Evolutionary conservation across 2,113 vertebrate genomes (phyloP), one percentile per base, ranked within the genome.

Genomic region (Dascyllus trimaculatus): DNA sequence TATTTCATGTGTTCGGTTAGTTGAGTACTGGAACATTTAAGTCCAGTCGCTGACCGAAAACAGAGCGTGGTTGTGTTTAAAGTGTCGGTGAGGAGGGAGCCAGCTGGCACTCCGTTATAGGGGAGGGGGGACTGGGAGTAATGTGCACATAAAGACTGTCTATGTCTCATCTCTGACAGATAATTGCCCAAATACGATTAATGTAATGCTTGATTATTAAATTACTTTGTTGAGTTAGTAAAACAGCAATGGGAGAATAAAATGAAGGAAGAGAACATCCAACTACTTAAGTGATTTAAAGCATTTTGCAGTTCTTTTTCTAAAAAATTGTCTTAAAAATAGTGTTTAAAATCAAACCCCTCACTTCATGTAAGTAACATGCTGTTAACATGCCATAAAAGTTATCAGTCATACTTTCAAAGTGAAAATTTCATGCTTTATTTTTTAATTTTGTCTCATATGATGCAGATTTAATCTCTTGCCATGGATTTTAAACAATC

Each of bases 51-150:
- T 58, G 51, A 72, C 46, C 53, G 54, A 88, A 81, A 81, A 70
- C 56, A 18, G 21, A 32, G 74, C 70, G 24, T 73, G 72, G 29
- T 63, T 89, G 45, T 82, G 32, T 59, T 88, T 81, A 38, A 77
- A 73, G 60, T 59, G 53, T 62, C 67, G 61, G 72, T 71, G 72
- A 80, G 68, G 0, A 76, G 35, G 52, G 63, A 71, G 88, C 85
- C 92, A 93, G 88, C 90, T 93, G 93, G 91, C 81, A 43, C 70
- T 76, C 17, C 72, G 68, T 56, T 82, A 35, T 51, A 22, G 56
- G 73, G 65, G 68, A 60, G 72, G 75, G 74, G 60, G 40, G 66
- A 29, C 6, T 35, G 29, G 24, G 62, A 46, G 51, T 51, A 24
- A 73, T 66, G 64, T 59, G 49, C 61, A 48, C 74, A 61, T 46